These are phyloP conservation scores for Drosophila varians DNA, from an alignment of 1,140 invertebrate genomes.

Conservation along the genomic window DNA sequence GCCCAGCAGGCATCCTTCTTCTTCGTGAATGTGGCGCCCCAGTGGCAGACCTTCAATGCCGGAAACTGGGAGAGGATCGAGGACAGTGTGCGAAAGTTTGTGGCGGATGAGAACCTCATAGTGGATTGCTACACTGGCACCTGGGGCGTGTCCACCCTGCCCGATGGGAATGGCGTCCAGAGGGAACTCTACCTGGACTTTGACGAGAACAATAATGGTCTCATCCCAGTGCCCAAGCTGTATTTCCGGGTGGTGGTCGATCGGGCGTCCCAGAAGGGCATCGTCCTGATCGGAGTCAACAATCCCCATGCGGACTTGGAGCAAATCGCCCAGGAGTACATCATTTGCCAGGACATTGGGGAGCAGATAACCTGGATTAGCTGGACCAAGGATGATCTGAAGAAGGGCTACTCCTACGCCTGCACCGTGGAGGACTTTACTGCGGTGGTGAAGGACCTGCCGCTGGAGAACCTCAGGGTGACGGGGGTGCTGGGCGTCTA, in stretches of 20 bases:
- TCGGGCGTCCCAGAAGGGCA: conserved; percentile 80
- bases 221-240: conserved; percentile 85
- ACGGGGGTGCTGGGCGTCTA: conserved; percentile 58
- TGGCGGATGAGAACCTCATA: conserved; percentile 67
- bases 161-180: conserved; percentile 82
- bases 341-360: conserved; percentile 85
- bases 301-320: conserved; percentile 84
- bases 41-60: conserved; percentile 87
- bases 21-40: conserved; percentile 87
- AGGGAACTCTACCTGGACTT: conserved; percentile 84
- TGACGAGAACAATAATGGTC: conserved; percentile 76
- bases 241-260: conserved; percentile 87
- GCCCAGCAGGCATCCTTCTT: conserved; percentile 87
- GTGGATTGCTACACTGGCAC: conserved; percentile 86
- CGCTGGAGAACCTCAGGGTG: conserved; percentile 56
- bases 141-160: conserved; percentile 84
- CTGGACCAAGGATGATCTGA: conserved; percentile 84
- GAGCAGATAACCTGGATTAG: conserved; percentile 84
- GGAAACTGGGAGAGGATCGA: conserved; percentile 87
- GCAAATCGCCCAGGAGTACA: conserved; percentile 78
- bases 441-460: conserved; percentile 83
- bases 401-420: conserved; percentile 87
- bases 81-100: conserved; percentile 83
- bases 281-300: conserved; percentile 86
- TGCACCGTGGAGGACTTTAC: conserved; percentile 87